phyloP scores from a whole-genome alignment of 2,888 invertebrate species.

The Mechanitis messenoides region DNA sequence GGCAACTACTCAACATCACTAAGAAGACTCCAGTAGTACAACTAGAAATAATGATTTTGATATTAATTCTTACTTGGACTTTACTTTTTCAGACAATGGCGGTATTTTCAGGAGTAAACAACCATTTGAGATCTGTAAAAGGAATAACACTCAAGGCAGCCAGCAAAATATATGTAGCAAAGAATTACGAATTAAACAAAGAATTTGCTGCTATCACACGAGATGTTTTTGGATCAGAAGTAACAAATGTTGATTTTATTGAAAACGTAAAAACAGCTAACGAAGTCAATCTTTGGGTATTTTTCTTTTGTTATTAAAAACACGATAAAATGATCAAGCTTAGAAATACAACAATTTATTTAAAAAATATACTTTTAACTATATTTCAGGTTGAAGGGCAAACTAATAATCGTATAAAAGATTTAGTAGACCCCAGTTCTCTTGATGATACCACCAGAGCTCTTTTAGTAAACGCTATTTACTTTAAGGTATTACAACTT shows the following conservation, averaged over 20 bases:
- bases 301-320: constrained; percentile 9
- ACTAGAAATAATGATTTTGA: no score
- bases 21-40: no score
- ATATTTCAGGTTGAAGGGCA: constrained; percentile 57
- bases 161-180: constrained; percentile 80
- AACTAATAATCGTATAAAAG: constrained; percentile 60
- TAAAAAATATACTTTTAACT: background rate
- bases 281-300: constrained; percentile 86
- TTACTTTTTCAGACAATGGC: constrained; percentile 44
- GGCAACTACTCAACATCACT: no score
- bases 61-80: background rate
- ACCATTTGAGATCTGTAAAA: constrained; percentile 42
- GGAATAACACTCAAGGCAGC: constrained; percentile 79
- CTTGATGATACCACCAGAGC: constrained; percentile 75
- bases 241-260: constrained; percentile 78
- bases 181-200: constrained; percentile 64
- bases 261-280: constrained; percentile 58
- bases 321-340: background rate
- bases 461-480: constrained; percentile 88
- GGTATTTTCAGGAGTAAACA: constrained; percentile 42
- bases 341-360: background rate
- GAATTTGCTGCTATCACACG: constrained; percentile 73
- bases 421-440: constrained; percentile 76
- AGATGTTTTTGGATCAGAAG: constrained; percentile 78
- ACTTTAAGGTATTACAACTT: constrained; percentile 80